Percentiles rank a stretch among this genome's conserved stretches.
phyloP scores from a whole-genome alignment of 2,797 vertebrate genomes.

The Oryzias dopingdopingensis region DNA sequence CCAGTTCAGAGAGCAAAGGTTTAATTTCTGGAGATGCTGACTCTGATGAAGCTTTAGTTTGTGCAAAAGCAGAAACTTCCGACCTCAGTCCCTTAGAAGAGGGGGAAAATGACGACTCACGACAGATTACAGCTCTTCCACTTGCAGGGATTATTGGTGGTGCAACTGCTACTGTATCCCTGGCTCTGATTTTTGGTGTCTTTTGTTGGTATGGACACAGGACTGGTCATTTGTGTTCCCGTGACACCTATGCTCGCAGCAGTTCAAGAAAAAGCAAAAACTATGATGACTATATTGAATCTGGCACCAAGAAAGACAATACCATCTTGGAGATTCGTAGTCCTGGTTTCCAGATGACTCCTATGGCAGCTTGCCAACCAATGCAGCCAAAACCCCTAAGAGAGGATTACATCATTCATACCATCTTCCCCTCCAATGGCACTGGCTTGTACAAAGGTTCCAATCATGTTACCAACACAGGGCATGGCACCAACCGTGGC shows the following conservation, averaged over 20 bases:
- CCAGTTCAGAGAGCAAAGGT: conserved; percentile 70
- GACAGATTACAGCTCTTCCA: conserved; percentile 78
- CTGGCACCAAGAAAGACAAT: conserved; percentile 93
- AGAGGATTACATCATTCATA: conserved; percentile 93
- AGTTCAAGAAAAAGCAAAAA: conserved; percentile 86
- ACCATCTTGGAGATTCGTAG: conserved; percentile 90
- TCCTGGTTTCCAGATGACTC: conserved; percentile 90
- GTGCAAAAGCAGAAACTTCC: conserved; percentile 88
- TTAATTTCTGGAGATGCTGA: conserved; percentile 70
- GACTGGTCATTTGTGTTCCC: conserved; percentile 80
- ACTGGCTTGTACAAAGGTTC: conserved; percentile 87
- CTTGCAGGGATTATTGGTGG: conserved; percentile 89
- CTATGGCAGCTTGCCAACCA: conserved; percentile 80
- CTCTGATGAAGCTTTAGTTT: conserved; percentile 85
- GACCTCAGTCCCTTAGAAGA: conserved; percentile 73
- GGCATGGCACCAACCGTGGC: conserved; percentile 88
- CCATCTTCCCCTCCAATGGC: conserved; percentile 93
- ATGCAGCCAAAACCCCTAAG: conserved; percentile 82
- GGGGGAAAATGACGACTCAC: conserved; percentile 71
- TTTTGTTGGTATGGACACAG: conserved; percentile 90
- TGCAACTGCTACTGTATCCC: conserved; percentile 85
- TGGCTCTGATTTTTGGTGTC: conserved; percentile 85
- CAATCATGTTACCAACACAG: conserved; percentile 81
- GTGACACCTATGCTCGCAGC: conserved; percentile 81
- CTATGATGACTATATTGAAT: conserved; percentile 90